A percentile compares a stretch with the other conserved stretches of the same genome.
These are phyloP conservation scores for Orientallactaga sibirica DNA, from an alignment of 2,797 vertebrate species.

Conservation along the genomic window DNA sequence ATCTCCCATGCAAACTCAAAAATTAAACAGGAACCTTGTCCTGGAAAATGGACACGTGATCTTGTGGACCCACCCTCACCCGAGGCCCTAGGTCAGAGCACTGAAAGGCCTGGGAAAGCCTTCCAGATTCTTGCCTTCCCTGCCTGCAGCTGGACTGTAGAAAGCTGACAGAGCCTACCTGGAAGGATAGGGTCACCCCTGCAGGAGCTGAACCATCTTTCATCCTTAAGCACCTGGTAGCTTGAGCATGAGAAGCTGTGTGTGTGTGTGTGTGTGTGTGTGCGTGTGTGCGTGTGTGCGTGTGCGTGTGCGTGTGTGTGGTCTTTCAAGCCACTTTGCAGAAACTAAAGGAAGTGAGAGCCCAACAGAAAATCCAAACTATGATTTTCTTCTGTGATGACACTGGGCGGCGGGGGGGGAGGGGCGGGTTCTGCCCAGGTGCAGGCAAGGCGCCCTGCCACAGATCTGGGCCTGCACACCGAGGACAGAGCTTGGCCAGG, in stretches of 20 bases:
- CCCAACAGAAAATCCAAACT: not conserved
- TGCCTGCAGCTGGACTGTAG: too few relatives aligned
- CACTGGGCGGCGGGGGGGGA: too few relatives aligned
- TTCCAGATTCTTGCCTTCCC: not conserved
- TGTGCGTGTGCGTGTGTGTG: too few relatives aligned
- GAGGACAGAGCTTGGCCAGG: not conserved
- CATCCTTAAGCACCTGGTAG: too few relatives aligned
- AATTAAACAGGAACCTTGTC: not conserved
- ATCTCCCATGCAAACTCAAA: not conserved
- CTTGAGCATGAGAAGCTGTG: not conserved
- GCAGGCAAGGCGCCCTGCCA: not conserved
- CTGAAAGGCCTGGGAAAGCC: not conserved
- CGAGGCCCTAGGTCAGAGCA: not conserved
- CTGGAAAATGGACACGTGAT: not conserved
- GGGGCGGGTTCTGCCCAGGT: too few relatives aligned
- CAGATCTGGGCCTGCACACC: not conserved
- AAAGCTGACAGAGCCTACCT: not conserved
- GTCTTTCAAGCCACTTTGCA: not conserved
- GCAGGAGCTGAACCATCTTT: too few relatives aligned
- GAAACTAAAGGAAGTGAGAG: not conserved
- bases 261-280: too few relatives aligned
- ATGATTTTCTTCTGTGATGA: accelerated
- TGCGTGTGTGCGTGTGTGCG: too few relatives aligned
- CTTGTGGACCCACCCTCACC: not conserved
- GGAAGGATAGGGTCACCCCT: not conserved